A percentile compares a stretch with the other conserved stretches of the same genome.
Conservation (phyloP, 2,888 invertebrate genomes). For the Mythimna impura region DNA sequence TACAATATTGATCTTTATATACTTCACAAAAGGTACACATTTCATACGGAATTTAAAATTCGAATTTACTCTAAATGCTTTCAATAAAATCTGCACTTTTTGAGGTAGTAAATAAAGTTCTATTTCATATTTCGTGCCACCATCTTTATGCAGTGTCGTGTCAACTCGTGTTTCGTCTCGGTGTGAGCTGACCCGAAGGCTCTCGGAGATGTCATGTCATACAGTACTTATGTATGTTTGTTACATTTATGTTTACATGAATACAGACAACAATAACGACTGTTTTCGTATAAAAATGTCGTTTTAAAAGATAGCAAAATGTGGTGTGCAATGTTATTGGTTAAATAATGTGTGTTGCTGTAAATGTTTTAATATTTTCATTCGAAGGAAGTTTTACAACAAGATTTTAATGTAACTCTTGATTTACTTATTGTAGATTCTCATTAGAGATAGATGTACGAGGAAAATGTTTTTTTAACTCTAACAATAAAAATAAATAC, state of each 20-base stretch:
- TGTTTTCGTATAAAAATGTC: conserved; percentile 57
- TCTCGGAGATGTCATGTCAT: conserved; percentile 46
- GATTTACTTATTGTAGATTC: conserved; percentile 9
- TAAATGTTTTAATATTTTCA: conserved; percentile 3
- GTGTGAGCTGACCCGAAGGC: not conserved
- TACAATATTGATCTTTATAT: not conserved
- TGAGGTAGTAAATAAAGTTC: not conserved
- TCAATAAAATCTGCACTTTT: not conserved
- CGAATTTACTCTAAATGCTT: not conserved
- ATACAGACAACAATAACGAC: conserved; percentile 48
- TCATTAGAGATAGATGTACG: not conserved
- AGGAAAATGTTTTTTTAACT: not conserved
- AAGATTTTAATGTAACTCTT: not conserved
- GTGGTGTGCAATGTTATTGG: conserved; percentile 7
- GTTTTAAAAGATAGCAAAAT: conserved; percentile 49
- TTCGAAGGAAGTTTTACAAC: not conserved
- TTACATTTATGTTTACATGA: conserved; percentile 55
- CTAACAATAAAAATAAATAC: not conserved
- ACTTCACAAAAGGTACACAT: not conserved
- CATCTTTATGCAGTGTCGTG: not conserved
- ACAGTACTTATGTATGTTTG: conserved; percentile 23
- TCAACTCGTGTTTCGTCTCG: not conserved
- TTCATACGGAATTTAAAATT: not conserved
- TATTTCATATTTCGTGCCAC: not conserved
- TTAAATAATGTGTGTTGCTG: not conserved